Evolutionary conservation across 2,888 invertebrate genomes (phyloP).

Genomic region (Catocala nupta): DNA sequence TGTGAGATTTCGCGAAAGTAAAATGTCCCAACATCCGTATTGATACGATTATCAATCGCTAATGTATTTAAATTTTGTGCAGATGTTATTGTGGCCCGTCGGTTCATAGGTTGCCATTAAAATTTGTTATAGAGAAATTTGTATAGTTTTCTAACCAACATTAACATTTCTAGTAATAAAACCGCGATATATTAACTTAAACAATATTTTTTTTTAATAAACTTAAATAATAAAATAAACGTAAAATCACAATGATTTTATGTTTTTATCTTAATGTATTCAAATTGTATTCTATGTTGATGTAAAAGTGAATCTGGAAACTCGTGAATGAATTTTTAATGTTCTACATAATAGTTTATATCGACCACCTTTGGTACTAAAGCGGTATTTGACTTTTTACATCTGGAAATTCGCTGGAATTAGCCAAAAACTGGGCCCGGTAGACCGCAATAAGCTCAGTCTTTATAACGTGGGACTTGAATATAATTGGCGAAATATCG

Average conservation of each 20-base stretch:
- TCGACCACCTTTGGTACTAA: no score
- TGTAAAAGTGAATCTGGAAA: slow-evolving; percentile 13
- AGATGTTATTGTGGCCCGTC: slow-evolving; percentile 38
- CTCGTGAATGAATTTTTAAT: background rate
- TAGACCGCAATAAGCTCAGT: no score
- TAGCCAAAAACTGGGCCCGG: no score
- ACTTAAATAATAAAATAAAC: no score
- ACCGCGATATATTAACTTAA: slow-evolving; percentile 19
- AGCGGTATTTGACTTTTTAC: no score
- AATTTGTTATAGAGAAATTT: slow-evolving; percentile 42
- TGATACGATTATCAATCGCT: slow-evolving; percentile 33
- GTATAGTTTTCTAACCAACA: slow-evolving; percentile 35
- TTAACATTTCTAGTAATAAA: slow-evolving; percentile 26
- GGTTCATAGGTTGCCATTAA: slow-evolving; percentile 41
- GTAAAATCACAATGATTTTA: no score
- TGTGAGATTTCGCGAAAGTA: slow-evolving; percentile 48
- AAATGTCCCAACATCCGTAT: slow-evolving; percentile 40
- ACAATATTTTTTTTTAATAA: slow-evolving; percentile 24
- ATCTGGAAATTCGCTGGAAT: no score
- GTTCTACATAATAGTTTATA: background rate
- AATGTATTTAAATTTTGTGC: slow-evolving; percentile 52
- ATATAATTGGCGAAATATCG: no score
- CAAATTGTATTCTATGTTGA: slow-evolving; percentile 27
- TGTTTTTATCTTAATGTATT: slow-evolving; percentile 30
- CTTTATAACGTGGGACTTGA: no score